A percentile compares a stretch with the other conserved stretches of the same genome.
Conservation (phyloP, 2,888 invertebrate species). For the Morpho achilles region DNA sequence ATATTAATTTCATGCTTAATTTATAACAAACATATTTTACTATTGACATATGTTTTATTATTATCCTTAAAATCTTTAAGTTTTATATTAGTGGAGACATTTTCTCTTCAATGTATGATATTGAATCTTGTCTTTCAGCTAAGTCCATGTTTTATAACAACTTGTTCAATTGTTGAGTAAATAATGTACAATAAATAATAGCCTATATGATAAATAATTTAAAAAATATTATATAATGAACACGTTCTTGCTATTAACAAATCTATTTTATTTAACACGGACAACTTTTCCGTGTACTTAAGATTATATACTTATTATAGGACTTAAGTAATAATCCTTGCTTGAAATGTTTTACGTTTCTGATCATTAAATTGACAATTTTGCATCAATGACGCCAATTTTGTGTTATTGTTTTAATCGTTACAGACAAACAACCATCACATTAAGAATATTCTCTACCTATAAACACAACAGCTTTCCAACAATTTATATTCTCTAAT, state of each 20-base stretch:
- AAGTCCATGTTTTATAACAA: slow-evolving; percentile 2
- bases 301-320: no score
- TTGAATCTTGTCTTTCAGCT: slow-evolving; percentile 9
- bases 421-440: slow-evolving; percentile 41
- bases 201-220: slow-evolving; percentile 13
- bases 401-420: slow-evolving; percentile 32
- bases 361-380: slow-evolving; percentile 17
- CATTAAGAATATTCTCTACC: slow-evolving; percentile 41
- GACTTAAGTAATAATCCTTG: not conserved
- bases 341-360: slow-evolving; percentile 17
- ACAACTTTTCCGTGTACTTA: not conserved
- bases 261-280: slow-evolving; percentile 5
- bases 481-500: slow-evolving; percentile 29
- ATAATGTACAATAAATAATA: slow-evolving; percentile 15
- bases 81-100: not conserved
- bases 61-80: no score
- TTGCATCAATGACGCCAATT: slow-evolving; percentile 24
- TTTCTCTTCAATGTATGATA: not conserved
- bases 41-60: not conserved
- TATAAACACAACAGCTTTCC: slow-evolving; percentile 50
- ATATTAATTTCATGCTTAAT: not conserved
- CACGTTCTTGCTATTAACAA: slow-evolving; percentile 14
- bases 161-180: not conserved
- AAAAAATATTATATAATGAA: slow-evolving; percentile 12
- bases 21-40: not conserved